Evolutionary conservation across 2,888 invertebrate genomes (phyloP).

Genomic region (Heliconius ethilla): DNA sequence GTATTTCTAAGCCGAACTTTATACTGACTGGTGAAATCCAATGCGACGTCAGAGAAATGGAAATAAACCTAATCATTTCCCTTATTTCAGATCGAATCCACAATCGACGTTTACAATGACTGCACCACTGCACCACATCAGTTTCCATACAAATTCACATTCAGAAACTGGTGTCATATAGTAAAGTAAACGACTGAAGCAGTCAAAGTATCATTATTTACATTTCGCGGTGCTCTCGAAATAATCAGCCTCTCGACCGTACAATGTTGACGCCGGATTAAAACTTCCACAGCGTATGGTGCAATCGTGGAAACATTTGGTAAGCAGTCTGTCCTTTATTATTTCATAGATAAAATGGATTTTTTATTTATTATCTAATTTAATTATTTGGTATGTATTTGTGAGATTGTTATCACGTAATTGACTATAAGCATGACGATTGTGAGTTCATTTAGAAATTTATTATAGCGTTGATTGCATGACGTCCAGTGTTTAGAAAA

Average conservation of each 20-base stretch:
- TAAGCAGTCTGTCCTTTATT: conserved; percentile 26
- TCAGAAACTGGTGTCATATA: not conserved
- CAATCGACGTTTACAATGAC: no score
- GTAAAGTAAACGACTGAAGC: not conserved
- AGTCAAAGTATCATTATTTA: conserved; percentile 17
- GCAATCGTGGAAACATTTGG: conserved; percentile 28
- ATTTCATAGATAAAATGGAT: not conserved
- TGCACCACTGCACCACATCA: no score
- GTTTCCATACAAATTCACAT: not conserved
- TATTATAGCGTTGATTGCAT: no score
- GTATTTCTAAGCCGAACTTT: no score
- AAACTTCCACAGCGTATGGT: conserved; percentile 56
- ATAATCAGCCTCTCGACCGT: conserved; percentile 68
- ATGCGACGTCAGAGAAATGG: no score
- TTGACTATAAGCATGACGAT: no score
- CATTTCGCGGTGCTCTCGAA: conserved; percentile 39
- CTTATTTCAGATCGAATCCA: no score
- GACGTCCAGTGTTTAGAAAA: no score
- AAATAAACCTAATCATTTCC: no score
- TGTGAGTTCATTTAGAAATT: no score
- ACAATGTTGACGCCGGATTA: conserved; percentile 69
- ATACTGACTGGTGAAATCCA: no score
- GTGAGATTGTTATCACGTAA: no score
- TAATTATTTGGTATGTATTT: not conserved
- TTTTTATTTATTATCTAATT: not conserved